Evolutionary conservation across 1,140 invertebrate genomes (phyloP), one percentile per base, ranked within the genome.

Genomic region (Drosophila novamexicana): DNA sequence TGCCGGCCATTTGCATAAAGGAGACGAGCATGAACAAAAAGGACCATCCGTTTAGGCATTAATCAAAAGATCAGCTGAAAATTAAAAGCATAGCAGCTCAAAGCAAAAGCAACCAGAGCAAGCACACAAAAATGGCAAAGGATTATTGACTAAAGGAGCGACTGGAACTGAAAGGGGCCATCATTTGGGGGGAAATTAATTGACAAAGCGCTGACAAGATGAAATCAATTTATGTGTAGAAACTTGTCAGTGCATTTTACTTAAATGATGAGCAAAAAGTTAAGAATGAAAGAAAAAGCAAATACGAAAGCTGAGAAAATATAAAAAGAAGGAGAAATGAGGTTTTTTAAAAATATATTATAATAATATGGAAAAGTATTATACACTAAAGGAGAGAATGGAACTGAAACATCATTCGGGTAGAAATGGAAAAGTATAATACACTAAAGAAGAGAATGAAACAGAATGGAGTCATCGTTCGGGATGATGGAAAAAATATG

Each of bases 41-140:
- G 76, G 52, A 79, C 72, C 82, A 73, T 67, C 69, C 79, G 83
- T 67, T 86, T 82, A 81, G 80, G 84, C 84, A 88, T 88, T 88
- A 88, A 89, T 88, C 84, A 88, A 88, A 89, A 89, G 84, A 89
- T 89, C 84, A 89, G 81, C 73, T 89, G 76, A 79, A 86, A 86
- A 86, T 86, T 79, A 86, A 86, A 86, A 86, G 85, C 78, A 59
- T 67, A 58, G 58, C 44, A 16, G 50, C 45, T 72, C 61, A 81
- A 53, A 75, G 75, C 74, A 62, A 66, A 65, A 64, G 65, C 47
- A 54, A 68, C 44, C 66, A 56, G 50, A 62, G 53, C 32, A 63
- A 57, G 40, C 16, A 16, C 42, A 49, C 36, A 65, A 47, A 65
- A 65, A 67, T 16, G 39, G 53, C 65, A 82, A 86, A 86, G 83